Base-by-base conservation (phyloP, 2,888 invertebrate species). In the Oscheius sp. region DNA sequence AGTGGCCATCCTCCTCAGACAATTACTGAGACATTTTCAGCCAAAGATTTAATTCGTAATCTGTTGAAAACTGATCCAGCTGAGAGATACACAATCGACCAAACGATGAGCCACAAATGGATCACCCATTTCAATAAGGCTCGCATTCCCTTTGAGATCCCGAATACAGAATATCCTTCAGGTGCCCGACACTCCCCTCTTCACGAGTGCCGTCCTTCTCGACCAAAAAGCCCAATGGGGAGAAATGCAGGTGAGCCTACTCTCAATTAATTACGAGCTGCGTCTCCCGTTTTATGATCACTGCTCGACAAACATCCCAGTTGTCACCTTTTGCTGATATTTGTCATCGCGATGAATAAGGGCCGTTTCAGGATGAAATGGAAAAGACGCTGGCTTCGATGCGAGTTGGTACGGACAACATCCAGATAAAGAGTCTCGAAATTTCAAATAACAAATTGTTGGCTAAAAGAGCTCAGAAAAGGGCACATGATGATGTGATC, bases 341-440 rank as follows among this genome's bases (percentile, higher is more conserved):
- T 35, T 35, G 35, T 35, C 35, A 35, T 35, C 35, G 6, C 16
- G 21, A 13, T 49, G 21, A 49, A 49, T 49, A 18, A 18, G 16
- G 13, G 21, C 16, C 16, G 21, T 43, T 66, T n/a, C 87, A 91
- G 90, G 98, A 98, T 90, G 98, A 98, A 91, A 97, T 99, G 97
- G 97, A 95, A 1, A 92, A 96, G 79, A 96, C 97, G 0, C 90
- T 99, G 80, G 96, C 97, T 56, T 96, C 96, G 66, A 98, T 99
- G 98, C 91, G 98, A 69, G 97, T 99, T 9, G 97, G 97, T 90
- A 96, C 96, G 89, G 97, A 98, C 90, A 91, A 94, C 69, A 93
- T 95, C 75, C 94, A 94, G 90, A 94, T 99, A 77, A 98, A 99
- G 90, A 93, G 94, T 6, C 90, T 98, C 85, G 94, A 95, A 83